Percentiles rank a stretch among this genome's conserved stretches.
Conservation (phyloP, 2,113 vertebrate species). For the Natator depressus region DNA sequence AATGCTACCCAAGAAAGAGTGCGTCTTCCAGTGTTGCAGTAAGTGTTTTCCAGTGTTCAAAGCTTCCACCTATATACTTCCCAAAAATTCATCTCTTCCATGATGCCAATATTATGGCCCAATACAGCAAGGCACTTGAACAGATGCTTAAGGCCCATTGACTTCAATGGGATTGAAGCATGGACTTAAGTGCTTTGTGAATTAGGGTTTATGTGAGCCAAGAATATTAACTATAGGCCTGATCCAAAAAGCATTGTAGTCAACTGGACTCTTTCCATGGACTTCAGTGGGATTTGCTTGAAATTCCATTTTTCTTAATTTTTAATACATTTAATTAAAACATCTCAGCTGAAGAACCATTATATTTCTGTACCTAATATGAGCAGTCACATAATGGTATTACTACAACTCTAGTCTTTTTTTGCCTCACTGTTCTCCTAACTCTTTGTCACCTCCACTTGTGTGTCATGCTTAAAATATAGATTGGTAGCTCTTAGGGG, state of each 20-base stretch:
- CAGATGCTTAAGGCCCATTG: background rate
- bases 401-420: background rate
- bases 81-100: background rate
- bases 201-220: background rate
- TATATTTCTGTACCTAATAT: background rate
- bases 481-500: background rate
- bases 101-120: background rate
- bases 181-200: background rate
- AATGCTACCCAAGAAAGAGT: background rate
- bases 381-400: background rate
- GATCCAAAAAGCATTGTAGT: background rate
- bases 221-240: constrained; percentile 2
- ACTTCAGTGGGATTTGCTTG: background rate
- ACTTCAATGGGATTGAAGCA: background rate
- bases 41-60: background rate
- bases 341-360: background rate
- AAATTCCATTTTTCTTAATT: background rate
- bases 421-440: background rate
- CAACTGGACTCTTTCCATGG: background rate
- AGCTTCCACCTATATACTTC: background rate
- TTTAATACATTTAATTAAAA: background rate
- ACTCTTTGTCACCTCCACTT: background rate
- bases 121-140: background rate
- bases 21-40: background rate
- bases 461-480: background rate